Evolutionary conservation across 1,140 invertebrate genomes (phyloP).

Genomic region (Helicoverpa zea): DNA sequence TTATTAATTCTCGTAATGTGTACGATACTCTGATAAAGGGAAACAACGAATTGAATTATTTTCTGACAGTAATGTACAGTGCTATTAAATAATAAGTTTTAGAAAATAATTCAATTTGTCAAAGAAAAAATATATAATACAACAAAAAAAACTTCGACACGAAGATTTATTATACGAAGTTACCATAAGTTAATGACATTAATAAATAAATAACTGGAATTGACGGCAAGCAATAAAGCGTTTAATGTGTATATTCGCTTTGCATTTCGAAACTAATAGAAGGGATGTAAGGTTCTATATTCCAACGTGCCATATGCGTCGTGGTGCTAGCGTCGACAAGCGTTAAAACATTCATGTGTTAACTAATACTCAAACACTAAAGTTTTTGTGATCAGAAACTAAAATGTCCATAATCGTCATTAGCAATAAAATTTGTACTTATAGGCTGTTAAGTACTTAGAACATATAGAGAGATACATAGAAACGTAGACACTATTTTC

Average conservation of each 20-base stretch:
- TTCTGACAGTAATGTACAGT: conserved; percentile 50
- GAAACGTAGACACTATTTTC: conserved; percentile 36
- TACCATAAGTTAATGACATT: conserved; percentile 53
- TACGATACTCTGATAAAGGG: conserved; percentile 26
- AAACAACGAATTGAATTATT: conserved; percentile 47
- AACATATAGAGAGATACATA: conserved; percentile 41
- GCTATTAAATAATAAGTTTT: conserved; percentile 44
- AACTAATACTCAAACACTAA: conserved; percentile 56
- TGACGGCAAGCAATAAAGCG: conserved; percentile 62
- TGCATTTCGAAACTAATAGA: conserved; percentile 53
- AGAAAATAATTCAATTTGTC: conserved; percentile 46
- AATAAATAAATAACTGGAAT: conserved; percentile 56
- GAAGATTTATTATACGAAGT: conserved; percentile 44
- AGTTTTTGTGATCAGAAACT: conserved; percentile 32
- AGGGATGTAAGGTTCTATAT: conserved; percentile 54
- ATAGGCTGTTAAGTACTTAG: conserved; percentile 62
- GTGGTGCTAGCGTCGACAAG: conserved; percentile 62
- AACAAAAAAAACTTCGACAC: conserved; percentile 23
- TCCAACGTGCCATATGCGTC: conserved; percentile 66
- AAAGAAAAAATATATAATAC: conserved; percentile 11
- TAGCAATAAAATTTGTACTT: conserved; percentile 67
- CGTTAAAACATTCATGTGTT: conserved; percentile 31
- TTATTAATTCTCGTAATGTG: conserved; percentile 42
- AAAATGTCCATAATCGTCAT: conserved; percentile 53
- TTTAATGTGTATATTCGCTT: conserved; percentile 40